Percentiles rank a stretch among this genome's conserved stretches.
Evolutionary conservation across 2,888 invertebrate species (phyloP).

Genomic region (Volucella inflata): DNA sequence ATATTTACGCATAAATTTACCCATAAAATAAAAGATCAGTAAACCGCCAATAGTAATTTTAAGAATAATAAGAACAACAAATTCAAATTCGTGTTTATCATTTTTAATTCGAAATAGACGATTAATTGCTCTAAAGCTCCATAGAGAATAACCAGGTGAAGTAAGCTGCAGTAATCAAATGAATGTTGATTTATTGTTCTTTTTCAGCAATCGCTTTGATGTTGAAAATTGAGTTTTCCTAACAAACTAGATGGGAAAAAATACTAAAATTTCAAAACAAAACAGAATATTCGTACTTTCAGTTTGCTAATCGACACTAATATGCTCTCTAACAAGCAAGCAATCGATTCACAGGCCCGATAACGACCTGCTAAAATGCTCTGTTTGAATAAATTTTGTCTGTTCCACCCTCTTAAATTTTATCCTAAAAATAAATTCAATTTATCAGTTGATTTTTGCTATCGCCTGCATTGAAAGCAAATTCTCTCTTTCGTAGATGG

Average conservation of each 20-base stretch:
- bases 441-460: conserved; percentile 52
- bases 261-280: conserved; percentile 24
- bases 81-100: too few species aligned
- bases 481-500: conserved; percentile 16
- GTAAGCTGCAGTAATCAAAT: conserved; percentile 6
- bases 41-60: too few species aligned
- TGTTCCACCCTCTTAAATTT: conserved; percentile 38
- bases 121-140: conserved; percentile 6
- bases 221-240: conserved; percentile 10
- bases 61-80: too few species aligned
- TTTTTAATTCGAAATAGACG: not conserved
- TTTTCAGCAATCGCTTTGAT: conserved; percentile 5
- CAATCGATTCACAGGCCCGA: conserved; percentile 18
- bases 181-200: conserved; percentile 25
- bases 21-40: too few species aligned
- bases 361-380: conserved; percentile 28
- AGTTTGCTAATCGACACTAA: conserved; percentile 38
- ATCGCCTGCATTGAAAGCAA: conserved; percentile 14
- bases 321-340: conserved; percentile 44
- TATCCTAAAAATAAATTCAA: conserved; percentile 54
- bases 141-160: conserved; percentile 28
- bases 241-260: not conserved
- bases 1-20: too few species aligned
- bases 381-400: conserved; percentile 40
- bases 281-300: conserved; percentile 4